Base-by-base conservation (phyloP, 2,113 vertebrate species). In the Cyphomyrus discorhynchus region DNA sequence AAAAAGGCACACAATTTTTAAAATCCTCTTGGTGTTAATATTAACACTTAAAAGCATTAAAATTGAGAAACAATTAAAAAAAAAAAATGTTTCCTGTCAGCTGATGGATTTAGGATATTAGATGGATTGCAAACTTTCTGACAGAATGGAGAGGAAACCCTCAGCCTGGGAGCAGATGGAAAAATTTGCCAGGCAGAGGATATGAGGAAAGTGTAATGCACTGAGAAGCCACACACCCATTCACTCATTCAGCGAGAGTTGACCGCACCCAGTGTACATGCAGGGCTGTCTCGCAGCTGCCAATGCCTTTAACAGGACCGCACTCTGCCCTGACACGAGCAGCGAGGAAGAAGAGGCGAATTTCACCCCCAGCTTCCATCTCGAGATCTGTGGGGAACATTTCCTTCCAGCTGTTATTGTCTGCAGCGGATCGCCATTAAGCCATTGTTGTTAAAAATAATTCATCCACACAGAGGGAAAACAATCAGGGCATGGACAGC, bases 391-490 rank as follows among this genome's bases (percentile, higher is more conserved):
- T 89, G 84, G 89, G 49, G 46, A 93, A 86, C 74, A 91, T 94
- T 95, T 95, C 95, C 94, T 93, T 93, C 82, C 92, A 90, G 91
- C 93, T 94, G 93, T 93, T 95, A 91, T 91, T 74, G 89, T 91
- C 91, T 58, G 49, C 45, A 77, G 62, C 86, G 4, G n/a, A 87
- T 94, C 86, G 85, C 90, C 92, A 92, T 91, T 91, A 90, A 90
- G 86, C 90, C 91, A 93, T 94, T 94, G 93, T 93, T 93, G 93
- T 92, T 94, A 93, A 94, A 93, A 95, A 95, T 95, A 94, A 91
- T 90, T 92, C 91, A 87, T 90, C 17, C 74, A 80, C 39, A 87
- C 52, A 86, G 91, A 89, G 91, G 82, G 21, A 84, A n/a, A n/a
- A 92, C 89, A 94, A 93, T 11, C 62, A 47, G 19, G 31, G 42